Evolutionary conservation across 1,140 invertebrate genomes (phyloP).

Genomic region (Homalodisca vitripennis): DNA sequence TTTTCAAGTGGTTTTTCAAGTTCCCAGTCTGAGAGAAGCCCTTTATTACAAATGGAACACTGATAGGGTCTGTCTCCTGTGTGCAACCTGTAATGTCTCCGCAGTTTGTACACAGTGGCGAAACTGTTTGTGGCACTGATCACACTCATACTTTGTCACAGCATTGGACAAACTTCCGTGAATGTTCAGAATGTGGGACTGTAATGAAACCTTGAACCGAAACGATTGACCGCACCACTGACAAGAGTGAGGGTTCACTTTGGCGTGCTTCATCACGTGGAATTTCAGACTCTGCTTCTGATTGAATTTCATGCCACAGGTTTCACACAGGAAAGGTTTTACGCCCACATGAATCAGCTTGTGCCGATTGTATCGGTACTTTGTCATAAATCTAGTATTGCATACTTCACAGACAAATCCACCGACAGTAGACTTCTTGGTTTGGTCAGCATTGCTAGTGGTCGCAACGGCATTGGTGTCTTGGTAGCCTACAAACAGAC

Average conservation of each 20-base stretch:
- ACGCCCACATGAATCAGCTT: slow-evolving; percentile 69
- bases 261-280: slow-evolving; percentile 57
- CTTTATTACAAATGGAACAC: slow-evolving; percentile 49
- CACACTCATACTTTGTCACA: slow-evolving; percentile 48
- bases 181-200: slow-evolving; percentile 32
- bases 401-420: slow-evolving; percentile 42
- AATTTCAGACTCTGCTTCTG: slow-evolving; percentile 30
- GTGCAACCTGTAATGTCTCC: slow-evolving; percentile 37
- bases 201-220: slow-evolving; percentile 41
- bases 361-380: slow-evolving; percentile 36
- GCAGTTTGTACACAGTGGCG: slow-evolving; percentile 27
- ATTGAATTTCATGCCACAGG: slow-evolving; percentile 50
- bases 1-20: slow-evolving; percentile 30
- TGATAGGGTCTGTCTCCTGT: slow-evolving; percentile 49
- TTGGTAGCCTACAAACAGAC: slow-evolving; percentile 1
- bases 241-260: slow-evolving; percentile 56
- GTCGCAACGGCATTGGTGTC: not conserved
- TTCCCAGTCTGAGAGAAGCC: slow-evolving; percentile 44
- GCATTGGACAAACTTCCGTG: slow-evolving; percentile 27
- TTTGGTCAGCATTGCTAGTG: not conserved
- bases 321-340: slow-evolving; percentile 69
- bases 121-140: slow-evolving; percentile 46
- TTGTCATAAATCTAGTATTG: slow-evolving; percentile 42
- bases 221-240: slow-evolving; percentile 54
- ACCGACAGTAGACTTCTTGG: not conserved